phyloP scores from a whole-genome alignment of 1,140 invertebrate genomes.

The Chrysomallon squamiferum region DNA sequence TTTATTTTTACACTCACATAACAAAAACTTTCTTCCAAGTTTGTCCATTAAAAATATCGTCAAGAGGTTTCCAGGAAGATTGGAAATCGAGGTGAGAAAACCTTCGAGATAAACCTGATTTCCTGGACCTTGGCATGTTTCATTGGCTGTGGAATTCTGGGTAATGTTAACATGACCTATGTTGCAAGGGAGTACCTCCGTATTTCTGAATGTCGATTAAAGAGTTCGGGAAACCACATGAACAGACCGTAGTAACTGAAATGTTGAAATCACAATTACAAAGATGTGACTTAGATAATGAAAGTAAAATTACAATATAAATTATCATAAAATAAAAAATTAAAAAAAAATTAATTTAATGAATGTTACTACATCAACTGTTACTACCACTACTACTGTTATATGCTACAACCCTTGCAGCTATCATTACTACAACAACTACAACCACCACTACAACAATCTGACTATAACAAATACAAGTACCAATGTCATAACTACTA shows the following conservation, averaged over 20 bases:
- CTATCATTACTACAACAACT: too few relatives aligned
- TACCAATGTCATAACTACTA: too few relatives aligned
- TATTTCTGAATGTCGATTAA: constrained; percentile 64
- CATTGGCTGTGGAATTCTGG: constrained; percentile 15
- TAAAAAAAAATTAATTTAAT: too few relatives aligned
- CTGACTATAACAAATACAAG: too few relatives aligned
- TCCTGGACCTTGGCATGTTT: constrained; percentile 21
- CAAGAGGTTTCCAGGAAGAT: constrained; percentile 65
- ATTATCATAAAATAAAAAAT: too few relatives aligned
- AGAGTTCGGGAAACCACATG: constrained; percentile 69
- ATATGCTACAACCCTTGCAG: too few relatives aligned
- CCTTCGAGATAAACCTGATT: constrained; percentile 52
- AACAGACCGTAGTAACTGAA: constrained; percentile 67
- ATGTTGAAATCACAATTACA: constrained; percentile 5
- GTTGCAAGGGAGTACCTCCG: constrained; percentile 58
- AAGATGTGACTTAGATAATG: too few relatives aligned
- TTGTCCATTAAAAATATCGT: constrained; percentile 65
- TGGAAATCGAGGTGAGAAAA: constrained; percentile 57
- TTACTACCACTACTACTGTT: too few relatives aligned
- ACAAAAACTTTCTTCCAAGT: constrained; percentile 64
- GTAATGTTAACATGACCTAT: constrained; percentile 19
- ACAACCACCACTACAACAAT: too few relatives aligned
- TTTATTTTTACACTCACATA: constrained; percentile 63
- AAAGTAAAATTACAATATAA: too few relatives aligned
- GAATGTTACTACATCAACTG: too few relatives aligned